Conservation (phyloP, 2,113 vertebrate species). For the Hippocampus abdominalis region DNA sequence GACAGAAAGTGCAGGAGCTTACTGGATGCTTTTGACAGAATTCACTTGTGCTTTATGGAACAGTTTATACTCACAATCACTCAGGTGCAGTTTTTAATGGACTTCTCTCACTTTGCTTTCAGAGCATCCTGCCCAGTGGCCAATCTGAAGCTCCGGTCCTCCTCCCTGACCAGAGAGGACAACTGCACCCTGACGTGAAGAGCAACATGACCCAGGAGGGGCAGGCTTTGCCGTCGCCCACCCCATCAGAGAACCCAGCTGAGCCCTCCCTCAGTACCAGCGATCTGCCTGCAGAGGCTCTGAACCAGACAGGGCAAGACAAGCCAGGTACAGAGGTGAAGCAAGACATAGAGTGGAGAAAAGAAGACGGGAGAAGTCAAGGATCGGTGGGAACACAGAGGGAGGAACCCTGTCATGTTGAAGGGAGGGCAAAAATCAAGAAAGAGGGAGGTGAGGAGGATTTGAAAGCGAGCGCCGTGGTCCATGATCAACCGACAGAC, state of each 20-base stretch:
- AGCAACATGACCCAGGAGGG: slow-evolving; percentile 78
- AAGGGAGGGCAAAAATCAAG: slow-evolving; percentile 23
- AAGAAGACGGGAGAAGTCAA: slow-evolving; percentile 18
- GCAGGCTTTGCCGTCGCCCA: slow-evolving; percentile 66
- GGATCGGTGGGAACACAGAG: slow-evolving; percentile 20
- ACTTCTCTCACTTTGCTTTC: slow-evolving; percentile 6
- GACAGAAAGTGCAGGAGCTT: slow-evolving; percentile 20
- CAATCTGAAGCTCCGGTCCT: slow-evolving; percentile 28
- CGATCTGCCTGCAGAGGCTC: slow-evolving; percentile 24
- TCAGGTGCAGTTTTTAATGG: slow-evolving; percentile 3
- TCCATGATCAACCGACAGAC: slow-evolving; percentile 23
- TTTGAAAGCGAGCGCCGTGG: slow-evolving; percentile 19
- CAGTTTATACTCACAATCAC: slow-evolving; percentile 8
- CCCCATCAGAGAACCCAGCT: slow-evolving; percentile 53
- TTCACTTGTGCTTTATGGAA: slow-evolving; percentile 33
- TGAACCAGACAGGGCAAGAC: slow-evolving; percentile 22
- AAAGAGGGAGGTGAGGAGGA: slow-evolving; percentile 33
- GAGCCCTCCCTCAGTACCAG: slow-evolving; percentile 28
- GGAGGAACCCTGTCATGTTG: slow-evolving; percentile 17
- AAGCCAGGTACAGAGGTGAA: slow-evolving; percentile 6
- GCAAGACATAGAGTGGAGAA: slow-evolving; percentile 25
- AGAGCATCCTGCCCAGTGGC: slow-evolving; percentile 19
- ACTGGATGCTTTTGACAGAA: slow-evolving; percentile 36
- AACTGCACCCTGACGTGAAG: slow-evolving; percentile 28
- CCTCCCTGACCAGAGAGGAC: slow-evolving; percentile 29